Evolutionary conservation across 2,797 vertebrate species (phyloP), one percentile per base, ranked within the genome.

Genomic region (Brachyrhaphis roseni): DNA sequence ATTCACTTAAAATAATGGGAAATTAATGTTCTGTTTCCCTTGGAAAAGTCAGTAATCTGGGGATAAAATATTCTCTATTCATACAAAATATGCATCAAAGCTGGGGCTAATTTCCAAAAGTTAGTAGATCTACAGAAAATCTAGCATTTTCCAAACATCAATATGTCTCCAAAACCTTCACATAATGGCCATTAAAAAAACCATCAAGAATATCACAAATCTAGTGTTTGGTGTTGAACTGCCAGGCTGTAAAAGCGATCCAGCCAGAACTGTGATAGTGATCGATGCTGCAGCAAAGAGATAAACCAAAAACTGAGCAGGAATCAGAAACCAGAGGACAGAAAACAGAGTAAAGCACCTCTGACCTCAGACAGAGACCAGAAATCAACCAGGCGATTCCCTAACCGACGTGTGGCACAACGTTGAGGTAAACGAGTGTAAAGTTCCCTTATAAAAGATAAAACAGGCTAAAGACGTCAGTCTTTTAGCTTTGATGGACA

Each of bases 31-130:
- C 76, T 72, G 62, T n/a, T 75, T 78, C 6, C 36, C 20, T 73
- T 77, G 79, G 71, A 75, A 89, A 89, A 88, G 55, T 11, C 34
- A 36, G 1, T 34, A 57, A 79, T 53, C 49, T 13, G 70, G 59
- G 53, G 75, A 86, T 82, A 79, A 78, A 85, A 4, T 36, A 34
- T 4, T 39, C 28, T 51, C 16, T 39, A 36, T 74, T 49, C 7
- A 84, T 51, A 72, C 13, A 41, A 46, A 71, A 28, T 49, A 23
- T 74, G 82, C 45, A 81, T 77, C 23, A 11, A 41, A 13, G 39
- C 57, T 0, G 4, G 31, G 2, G 45, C 2, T 12, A 20, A 66
- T 64, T 64, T 66, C 62, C 62, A 72, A 68, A 18, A 55, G 0
- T 28, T 72, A 73, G 28, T 34, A 46, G 13, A 62, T 55, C 55